These are phyloP conservation scores for Scaptomyza montana DNA, from an alignment of 1,140 invertebrate species.

Conservation along the genomic window DNA sequence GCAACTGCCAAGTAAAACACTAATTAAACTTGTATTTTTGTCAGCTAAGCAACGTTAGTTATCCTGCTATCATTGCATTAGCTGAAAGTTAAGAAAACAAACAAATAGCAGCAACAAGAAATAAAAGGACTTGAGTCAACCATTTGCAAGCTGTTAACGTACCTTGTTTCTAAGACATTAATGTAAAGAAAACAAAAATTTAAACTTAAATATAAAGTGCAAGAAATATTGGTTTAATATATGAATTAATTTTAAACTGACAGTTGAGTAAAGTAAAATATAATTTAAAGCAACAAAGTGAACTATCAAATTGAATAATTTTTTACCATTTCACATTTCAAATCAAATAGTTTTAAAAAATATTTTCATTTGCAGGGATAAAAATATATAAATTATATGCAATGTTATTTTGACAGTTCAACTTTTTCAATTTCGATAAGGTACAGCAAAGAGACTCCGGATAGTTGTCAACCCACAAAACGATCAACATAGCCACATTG, in stretches of 20 bases:
- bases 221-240: too few relatives aligned
- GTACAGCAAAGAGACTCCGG: constrained; percentile 9
- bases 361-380: neutral
- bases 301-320: too few relatives aligned
- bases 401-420: constrained; percentile 7
- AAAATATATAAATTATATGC: constrained; percentile 1
- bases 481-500: constrained; percentile 6
- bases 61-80: neutral
- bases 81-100: neutral
- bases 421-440: constrained; percentile 25
- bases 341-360: neutral
- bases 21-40: constrained; percentile 78
- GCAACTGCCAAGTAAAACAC: constrained; percentile 40
- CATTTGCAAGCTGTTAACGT: too few relatives aligned
- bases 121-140: neutral
- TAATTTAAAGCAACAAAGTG: too few relatives aligned
- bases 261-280: too few relatives aligned
- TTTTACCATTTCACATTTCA: neutral
- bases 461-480: neutral
- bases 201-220: too few relatives aligned
- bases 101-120: too few relatives aligned
- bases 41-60: constrained; percentile 54
- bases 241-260: too few relatives aligned
- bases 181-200: too few relatives aligned
- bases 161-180: too few relatives aligned